phyloP scores from a whole-genome alignment of 2,113 vertebrate species.

The Rostratula benghalensis region DNA sequence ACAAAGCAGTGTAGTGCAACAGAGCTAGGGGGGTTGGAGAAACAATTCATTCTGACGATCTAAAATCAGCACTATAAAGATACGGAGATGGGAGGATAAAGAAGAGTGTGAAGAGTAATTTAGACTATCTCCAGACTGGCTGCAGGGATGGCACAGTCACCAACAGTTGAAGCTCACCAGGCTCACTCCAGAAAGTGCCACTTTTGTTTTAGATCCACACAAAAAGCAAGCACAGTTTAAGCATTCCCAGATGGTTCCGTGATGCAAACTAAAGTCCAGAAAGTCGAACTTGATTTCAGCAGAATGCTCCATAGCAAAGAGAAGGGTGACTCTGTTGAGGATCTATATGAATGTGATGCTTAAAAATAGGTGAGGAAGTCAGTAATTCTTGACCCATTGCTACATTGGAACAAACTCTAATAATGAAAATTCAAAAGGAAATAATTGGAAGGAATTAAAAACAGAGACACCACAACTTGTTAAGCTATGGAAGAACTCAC shows the following conservation, averaged over 20 bases:
- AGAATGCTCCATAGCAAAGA: not conserved
- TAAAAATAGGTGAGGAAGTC: not conserved
- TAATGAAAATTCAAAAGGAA: not conserved
- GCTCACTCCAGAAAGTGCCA: not conserved
- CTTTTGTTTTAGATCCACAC: not conserved
- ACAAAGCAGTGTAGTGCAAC: not conserved
- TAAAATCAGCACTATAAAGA: not conserved
- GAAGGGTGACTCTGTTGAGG: not conserved
- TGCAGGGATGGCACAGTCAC: not conserved
- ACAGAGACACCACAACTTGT: not conserved
- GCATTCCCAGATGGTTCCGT: not conserved
- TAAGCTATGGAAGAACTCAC: not conserved
- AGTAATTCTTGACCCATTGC: fast-evolving
- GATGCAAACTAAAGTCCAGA: not conserved
- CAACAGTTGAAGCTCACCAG: not conserved
- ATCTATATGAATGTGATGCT: not conserved
- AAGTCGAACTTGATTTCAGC: not conserved
- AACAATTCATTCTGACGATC: not conserved
- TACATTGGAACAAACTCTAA: not conserved
- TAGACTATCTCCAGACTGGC: not conserved
- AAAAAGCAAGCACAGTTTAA: not conserved
- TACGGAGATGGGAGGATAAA: not conserved
- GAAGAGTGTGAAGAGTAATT: not conserved
- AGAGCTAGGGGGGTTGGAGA: not conserved
- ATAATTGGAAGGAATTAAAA: not conserved